phyloP scores from a whole-genome alignment of 2,888 invertebrate species.

The Oligia latruncula region DNA sequence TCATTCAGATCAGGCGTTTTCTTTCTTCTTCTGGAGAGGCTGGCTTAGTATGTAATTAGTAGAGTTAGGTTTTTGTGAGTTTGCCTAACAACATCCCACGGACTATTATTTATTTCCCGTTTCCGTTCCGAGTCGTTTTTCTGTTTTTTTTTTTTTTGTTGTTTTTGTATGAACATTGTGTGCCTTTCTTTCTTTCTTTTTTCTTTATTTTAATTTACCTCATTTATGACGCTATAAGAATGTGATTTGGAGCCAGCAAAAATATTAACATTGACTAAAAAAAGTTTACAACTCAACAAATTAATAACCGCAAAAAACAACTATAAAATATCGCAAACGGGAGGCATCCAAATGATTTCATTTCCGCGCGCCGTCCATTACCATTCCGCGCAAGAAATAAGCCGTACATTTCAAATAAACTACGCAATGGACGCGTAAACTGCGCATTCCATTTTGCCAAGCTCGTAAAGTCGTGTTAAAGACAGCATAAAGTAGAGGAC shows the following conservation, averaged over 20 bases:
- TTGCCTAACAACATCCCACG: background rate
- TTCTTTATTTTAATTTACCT: too few relatives aligned
- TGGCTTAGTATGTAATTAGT: too few relatives aligned
- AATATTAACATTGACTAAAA: background rate
- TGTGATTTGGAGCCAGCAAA: background rate
- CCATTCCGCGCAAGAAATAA: slow-evolving; percentile 68
- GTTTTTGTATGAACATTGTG: too few relatives aligned
- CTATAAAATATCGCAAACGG: slow-evolving; percentile 12
- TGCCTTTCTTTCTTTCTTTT: too few relatives aligned
- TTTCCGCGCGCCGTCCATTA: slow-evolving; percentile 68
- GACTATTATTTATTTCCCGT: background rate
- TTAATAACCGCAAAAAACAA: slow-evolving; percentile 15
- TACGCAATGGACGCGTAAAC: slow-evolving; percentile 71
- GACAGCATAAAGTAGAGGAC: slow-evolving; percentile 54
- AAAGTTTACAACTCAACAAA: slow-evolving; percentile 7
- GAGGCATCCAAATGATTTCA: slow-evolving; percentile 55
- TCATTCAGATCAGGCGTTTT: too few relatives aligned
- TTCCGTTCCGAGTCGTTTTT: too few relatives aligned
- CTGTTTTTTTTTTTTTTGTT: too few relatives aligned
- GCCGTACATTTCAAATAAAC: slow-evolving; percentile 67
- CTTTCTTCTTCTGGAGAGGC: too few relatives aligned
- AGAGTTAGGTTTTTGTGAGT: too few relatives aligned
- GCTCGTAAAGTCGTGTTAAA: slow-evolving; percentile 67
- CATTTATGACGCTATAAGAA: background rate
- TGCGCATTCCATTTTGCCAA: slow-evolving; percentile 69